These are phyloP conservation scores for Aphelenchoides avenae DNA, from an alignment of 1,140 invertebrate species.

Conservation along the genomic window DNA sequence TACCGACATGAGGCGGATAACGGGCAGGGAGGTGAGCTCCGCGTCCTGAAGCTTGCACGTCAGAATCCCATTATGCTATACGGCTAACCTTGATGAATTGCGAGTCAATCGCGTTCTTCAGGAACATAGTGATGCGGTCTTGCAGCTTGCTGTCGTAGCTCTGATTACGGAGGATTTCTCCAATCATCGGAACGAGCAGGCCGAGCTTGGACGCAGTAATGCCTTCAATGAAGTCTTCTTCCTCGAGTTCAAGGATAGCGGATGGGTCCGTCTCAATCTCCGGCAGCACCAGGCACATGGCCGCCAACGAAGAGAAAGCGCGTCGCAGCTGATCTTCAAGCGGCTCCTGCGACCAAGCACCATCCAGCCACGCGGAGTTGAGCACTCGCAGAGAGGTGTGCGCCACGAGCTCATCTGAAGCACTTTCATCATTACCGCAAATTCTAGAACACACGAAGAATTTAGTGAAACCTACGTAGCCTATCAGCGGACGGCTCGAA, in stretches of 20 bases:
- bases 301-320: constrained; percentile 66
- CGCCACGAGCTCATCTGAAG: constrained; percentile 66
- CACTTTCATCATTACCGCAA: background rate
- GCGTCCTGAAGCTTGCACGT: constrained; percentile 17
- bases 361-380: constrained; percentile 75
- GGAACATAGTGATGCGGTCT: constrained; percentile 26
- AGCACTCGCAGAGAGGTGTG: constrained; percentile 70
- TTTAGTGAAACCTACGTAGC: constrained; percentile 58
- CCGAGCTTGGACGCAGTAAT: constrained; percentile 36
- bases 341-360: constrained; percentile 73
- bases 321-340: constrained; percentile 66
- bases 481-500: constrained; percentile 27
- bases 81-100: constrained; percentile 32
- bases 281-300: constrained; percentile 29
- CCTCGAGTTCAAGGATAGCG: constrained; percentile 13
- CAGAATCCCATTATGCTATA: background rate
- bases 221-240: constrained; percentile 23
- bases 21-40: constrained; percentile 17
- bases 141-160: constrained; percentile 51
- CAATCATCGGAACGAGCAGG: constrained; percentile 33
- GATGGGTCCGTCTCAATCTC: constrained; percentile 19
- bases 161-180: constrained; percentile 20
- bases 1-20: constrained; percentile 23
- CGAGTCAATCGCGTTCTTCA: constrained; percentile 30
- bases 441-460: background rate